Evolutionary conservation across 2,888 invertebrate species (phyloP).

Genomic region (Eucriotettix oculatus): DNA sequence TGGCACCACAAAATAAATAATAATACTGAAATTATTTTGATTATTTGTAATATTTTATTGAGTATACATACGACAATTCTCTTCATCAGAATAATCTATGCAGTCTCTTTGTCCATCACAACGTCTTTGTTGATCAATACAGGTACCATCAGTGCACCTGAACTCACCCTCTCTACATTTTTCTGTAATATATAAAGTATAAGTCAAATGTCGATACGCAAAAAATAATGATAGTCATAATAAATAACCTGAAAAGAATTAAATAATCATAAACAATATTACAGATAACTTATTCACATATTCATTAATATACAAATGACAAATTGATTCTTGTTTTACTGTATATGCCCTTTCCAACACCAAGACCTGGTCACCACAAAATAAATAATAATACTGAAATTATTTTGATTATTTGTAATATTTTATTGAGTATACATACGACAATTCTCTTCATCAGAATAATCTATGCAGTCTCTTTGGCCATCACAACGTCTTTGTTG

Average conservation of each 20-base stretch:
- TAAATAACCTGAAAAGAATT: neutral
- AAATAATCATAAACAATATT: neutral
- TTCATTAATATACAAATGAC: neutral
- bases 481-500: constrained; percentile 48
- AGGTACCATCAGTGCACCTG: constrained; percentile 64
- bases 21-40: neutral
- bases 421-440: constrained; percentile 12
- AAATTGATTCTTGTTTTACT: too few relatives aligned
- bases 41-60: neutral
- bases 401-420: neutral
- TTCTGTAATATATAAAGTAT: neutral
- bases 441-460: constrained; percentile 72
- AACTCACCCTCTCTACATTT: constrained; percentile 36
- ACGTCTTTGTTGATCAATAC: constrained; percentile 43
- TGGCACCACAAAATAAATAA: too few relatives aligned
- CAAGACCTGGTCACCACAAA: too few relatives aligned
- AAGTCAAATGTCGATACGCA: too few relatives aligned
- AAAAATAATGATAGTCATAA: too few relatives aligned
- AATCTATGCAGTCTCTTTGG: constrained; percentile 57
- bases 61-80: constrained; percentile 40
- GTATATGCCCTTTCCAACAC: too few relatives aligned
- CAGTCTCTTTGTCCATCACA: constrained; percentile 65
- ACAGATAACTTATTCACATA: neutral
- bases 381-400: neutral
- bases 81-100: constrained; percentile 63